Evolutionary conservation across 2,888 invertebrate species (phyloP).

Genomic region (Linnaemya vulpina): DNA sequence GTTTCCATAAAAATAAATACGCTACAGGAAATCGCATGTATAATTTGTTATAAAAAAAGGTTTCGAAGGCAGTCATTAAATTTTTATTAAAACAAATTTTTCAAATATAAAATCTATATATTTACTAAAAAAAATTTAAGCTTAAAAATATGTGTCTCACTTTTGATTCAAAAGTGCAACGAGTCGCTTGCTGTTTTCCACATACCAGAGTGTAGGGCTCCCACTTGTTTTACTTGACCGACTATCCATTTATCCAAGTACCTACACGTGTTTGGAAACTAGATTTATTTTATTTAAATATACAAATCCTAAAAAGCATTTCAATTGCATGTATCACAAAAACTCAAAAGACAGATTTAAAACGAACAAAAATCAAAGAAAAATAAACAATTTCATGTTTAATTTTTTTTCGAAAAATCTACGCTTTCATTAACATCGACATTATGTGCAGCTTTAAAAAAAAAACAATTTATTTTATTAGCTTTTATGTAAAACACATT

Average conservation of each 20-base stretch:
- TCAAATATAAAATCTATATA: no score
- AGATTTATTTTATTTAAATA: neutral
- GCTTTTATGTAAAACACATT: conserved; percentile 37
- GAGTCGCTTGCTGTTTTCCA: neutral
- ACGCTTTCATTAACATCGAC: conserved; percentile 38
- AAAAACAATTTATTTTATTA: neutral
- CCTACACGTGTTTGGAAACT: conserved; percentile 37
- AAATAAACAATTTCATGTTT: conserved; percentile 2
- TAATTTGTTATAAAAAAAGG: no score
- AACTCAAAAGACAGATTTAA: conserved; percentile 39
- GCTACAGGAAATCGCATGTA: no score
- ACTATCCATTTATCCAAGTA: conserved; percentile 4
- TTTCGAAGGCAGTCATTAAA: no score
- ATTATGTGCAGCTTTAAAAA: conserved; percentile 12
- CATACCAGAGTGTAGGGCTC: neutral
- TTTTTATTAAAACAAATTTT: no score
- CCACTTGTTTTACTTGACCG: conserved; percentile 26
- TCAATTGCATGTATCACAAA: conserved; percentile 33
- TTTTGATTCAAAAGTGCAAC: neutral
- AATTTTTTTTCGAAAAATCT: conserved; percentile 16
- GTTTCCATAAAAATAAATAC: no score
- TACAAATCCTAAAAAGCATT: conserved; percentile 6
- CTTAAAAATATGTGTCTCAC: neutral
- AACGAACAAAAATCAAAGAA: neutral
- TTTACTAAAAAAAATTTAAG: no score